Base-by-base conservation (phyloP, 2,888 invertebrate species). In the Callyntrura guangdongensis region DNA sequence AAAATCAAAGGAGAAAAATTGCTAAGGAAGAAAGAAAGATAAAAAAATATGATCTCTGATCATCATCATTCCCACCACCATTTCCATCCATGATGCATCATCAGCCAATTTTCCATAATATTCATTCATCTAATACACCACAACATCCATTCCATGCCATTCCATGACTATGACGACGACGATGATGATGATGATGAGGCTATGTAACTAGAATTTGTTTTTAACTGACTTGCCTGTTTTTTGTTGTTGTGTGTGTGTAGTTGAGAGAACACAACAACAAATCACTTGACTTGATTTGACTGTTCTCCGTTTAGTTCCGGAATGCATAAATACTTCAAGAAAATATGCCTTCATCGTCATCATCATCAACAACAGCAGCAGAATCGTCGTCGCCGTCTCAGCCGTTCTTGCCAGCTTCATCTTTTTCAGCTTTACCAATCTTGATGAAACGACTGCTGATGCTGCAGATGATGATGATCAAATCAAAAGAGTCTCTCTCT, bases 251-350 rank as follows among this genome's bases (percentile, higher is more conserved):
- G 5, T 67, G 27, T 67, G 67, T 67, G 9, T 5, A 74, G 20
- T 47, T 74, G 74, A 36, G 36, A 36, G 36, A 74, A 74, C 49
- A 74, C 74, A 74, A 79, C 79, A 79, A 79, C 79, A 79, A 79
- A 79, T 79, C 79, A 79, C 79, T 79, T 56, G 79, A 79, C 56
- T 79, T 79, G 56, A 79, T 59, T 79, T 79, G 56, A 79, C 79
- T 79, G 79, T 59, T 79, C 79, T 59, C 74, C 74, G 74, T 74
- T 74, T 74, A 74, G 82, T 84, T 84, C 83, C 83, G 83, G 83
- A 84, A 84, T 69, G 83, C 83, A 84, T 84, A 84, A 84, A 84
- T 84, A 67, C 67, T 49, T 84, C 83, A 67, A 49, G 49, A 84
- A 84, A 64, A 69, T 67, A 61, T 84, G 83, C 69, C 64, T 49